Evolutionary conservation across 2,113 vertebrate genomes (phyloP).

Genomic region (Chitala chitala): DNA sequence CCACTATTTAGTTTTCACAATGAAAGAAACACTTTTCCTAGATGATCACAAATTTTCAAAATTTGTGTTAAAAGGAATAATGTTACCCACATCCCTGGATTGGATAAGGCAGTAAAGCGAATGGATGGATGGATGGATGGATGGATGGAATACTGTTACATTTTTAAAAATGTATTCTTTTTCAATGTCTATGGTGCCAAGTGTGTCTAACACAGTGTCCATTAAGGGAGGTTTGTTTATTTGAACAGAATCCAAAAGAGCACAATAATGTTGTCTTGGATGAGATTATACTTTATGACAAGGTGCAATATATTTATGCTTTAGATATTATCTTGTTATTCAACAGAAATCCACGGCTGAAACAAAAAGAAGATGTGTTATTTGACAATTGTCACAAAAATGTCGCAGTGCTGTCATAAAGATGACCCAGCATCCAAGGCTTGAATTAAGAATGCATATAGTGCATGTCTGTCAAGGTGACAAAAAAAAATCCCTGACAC

Average conservation of each 20-base stretch:
- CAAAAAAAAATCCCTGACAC: background rate
- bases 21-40: too few relatives aligned
- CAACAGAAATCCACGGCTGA: constrained; percentile 36
- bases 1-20: too few relatives aligned
- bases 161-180: too few relatives aligned
- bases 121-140: too few relatives aligned
- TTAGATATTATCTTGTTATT: constrained; percentile 57
- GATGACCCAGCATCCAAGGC: background rate
- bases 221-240: constrained; percentile 38
- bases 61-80: too few relatives aligned
- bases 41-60: too few relatives aligned
- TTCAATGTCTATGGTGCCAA: background rate
- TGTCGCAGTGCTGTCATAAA: background rate
- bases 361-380: constrained; percentile 39
- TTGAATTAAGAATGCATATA: constrained; percentile 9
- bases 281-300: constrained; percentile 50
- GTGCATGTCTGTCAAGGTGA: background rate
- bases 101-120: too few relatives aligned
- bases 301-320: constrained; percentile 58
- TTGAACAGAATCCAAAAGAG: constrained; percentile 38
- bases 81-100: too few relatives aligned
- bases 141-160: too few relatives aligned
- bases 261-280: constrained; percentile 52
- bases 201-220: background rate
- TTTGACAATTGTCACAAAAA: background rate